Conservation (phyloP, 2,113 vertebrate species). For the Poeciliopsis occidentalis region DNA sequence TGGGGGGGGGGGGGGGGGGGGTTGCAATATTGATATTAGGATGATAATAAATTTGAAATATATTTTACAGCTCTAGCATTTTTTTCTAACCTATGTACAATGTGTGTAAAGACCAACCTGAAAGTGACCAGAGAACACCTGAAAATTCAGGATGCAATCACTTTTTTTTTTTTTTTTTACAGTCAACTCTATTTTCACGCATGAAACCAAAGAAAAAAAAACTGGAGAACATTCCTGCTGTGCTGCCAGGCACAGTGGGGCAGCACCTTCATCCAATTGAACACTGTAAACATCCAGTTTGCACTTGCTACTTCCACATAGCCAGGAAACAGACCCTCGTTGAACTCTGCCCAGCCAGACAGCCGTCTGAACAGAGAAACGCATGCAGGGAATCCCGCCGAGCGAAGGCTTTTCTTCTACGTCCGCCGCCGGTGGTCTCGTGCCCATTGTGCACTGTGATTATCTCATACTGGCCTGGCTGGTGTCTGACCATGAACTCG, state of each 20-base stretch:
- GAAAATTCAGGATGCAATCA: neutral
- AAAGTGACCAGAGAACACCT: neutral
- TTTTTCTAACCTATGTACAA: too few species aligned
- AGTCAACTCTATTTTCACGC: conserved; percentile 34
- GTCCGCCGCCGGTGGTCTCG: conserved; percentile 51
- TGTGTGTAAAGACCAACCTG: neutral
- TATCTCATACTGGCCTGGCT: conserved; percentile 62
- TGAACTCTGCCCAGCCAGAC: conserved; percentile 48
- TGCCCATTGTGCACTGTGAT: conserved; percentile 67
- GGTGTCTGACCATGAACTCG: conserved; percentile 66
- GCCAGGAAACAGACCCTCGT: conserved; percentile 35
- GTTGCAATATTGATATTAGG: too few species aligned
- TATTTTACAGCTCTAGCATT: too few species aligned
- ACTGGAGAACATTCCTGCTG: conserved; percentile 10
- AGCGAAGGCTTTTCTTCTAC: conserved; percentile 52
- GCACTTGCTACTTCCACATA: conserved; percentile 17
- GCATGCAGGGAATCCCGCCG: conserved; percentile 53
- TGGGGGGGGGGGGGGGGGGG: too few species aligned
- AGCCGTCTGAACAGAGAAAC: conserved; percentile 47
- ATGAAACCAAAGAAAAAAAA: conserved; percentile 19
- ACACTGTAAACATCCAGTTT: conserved; percentile 49
- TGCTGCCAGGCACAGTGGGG: conserved; percentile 19
- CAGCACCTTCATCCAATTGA: conserved; percentile 29
- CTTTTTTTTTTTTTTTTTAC: neutral
- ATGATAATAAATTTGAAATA: too few species aligned